Percentiles rank a stretch among this genome's conserved stretches.
Evolutionary conservation across 2,113 vertebrate species (phyloP).

Genomic region (Apus apus): DNA sequence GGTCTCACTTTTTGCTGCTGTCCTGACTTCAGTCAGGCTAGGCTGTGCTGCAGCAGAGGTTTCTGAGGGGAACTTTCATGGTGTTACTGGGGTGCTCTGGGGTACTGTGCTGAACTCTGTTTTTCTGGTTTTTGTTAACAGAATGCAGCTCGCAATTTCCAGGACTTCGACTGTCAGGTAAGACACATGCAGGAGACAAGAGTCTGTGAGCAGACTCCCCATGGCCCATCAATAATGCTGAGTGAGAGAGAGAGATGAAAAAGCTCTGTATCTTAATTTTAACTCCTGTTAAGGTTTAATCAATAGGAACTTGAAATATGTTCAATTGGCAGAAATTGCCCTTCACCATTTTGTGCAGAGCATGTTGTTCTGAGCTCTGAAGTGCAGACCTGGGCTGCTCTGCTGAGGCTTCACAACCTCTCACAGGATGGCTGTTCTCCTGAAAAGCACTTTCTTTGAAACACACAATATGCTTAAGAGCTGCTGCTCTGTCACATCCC

Average conservation of each 20-base stretch:
- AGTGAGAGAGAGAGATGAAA: background rate
- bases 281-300: background rate
- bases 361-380: background rate
- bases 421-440: background rate
- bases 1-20: background rate
- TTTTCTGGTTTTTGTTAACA: slow-evolving; percentile 73
- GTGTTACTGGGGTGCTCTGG: background rate
- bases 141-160: slow-evolving; percentile 89
- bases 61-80: background rate
- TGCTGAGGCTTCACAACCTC: background rate
- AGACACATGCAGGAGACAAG: slow-evolving; percentile 34
- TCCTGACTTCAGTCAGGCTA: background rate
- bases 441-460: background rate
- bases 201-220: background rate
- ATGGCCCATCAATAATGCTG: background rate
- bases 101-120: slow-evolving; percentile 49
- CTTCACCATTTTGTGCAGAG: background rate
- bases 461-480: background rate
- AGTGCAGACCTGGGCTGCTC: background rate
- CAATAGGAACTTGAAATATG: background rate
- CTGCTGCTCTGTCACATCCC: background rate
- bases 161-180: slow-evolving; percentile 96
- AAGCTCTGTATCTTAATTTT: background rate
- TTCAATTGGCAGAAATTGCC: background rate
- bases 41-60: background rate